Percentiles rank a stretch among this genome's conserved stretches.
These are phyloP conservation scores for Atta texana DNA, from an alignment of 1,140 invertebrate species.

Conservation along the genomic window DNA sequence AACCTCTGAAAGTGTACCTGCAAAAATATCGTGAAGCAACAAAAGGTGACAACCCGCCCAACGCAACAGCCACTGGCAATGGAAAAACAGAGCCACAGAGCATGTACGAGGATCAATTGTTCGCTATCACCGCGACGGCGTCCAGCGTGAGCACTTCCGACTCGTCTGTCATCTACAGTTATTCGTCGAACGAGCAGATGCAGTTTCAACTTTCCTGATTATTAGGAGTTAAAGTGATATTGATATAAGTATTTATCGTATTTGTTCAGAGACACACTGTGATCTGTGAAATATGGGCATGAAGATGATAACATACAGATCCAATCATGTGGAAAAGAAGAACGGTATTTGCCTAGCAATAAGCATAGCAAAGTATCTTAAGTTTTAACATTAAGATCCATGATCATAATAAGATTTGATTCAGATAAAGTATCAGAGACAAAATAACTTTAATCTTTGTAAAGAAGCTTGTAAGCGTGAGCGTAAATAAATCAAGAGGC, in stretches of 20 bases:
- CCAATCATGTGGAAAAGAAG: slow-evolving; percentile 17
- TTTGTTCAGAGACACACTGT: slow-evolving; percentile 28
- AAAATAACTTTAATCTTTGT: slow-evolving; percentile 54
- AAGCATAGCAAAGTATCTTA: slow-evolving; percentile 30
- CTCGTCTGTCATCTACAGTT: slow-evolving; percentile 85
- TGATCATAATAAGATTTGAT: slow-evolving; percentile 10
- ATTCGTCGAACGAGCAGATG: slow-evolving; percentile 84
- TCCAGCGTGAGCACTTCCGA: slow-evolving; percentile 83
- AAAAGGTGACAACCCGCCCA: slow-evolving; percentile 84
- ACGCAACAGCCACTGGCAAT: slow-evolving; percentile 73
- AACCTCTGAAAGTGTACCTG: slow-evolving; percentile 97
- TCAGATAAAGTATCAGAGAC: neutral
- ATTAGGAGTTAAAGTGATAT: slow-evolving; percentile 44
- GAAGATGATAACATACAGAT: slow-evolving; percentile 15
- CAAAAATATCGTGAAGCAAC: slow-evolving; percentile 97
- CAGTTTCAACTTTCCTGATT: slow-evolving; percentile 85
- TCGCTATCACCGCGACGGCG: slow-evolving; percentile 82
- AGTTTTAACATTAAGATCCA: slow-evolving; percentile 23
- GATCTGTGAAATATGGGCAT: slow-evolving; percentile 29
- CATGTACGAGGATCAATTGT: slow-evolving; percentile 85
- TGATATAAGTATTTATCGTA: slow-evolving; percentile 61
- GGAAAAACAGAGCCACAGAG: slow-evolving; percentile 80
- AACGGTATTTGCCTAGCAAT: slow-evolving; percentile 10
- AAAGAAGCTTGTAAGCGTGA: slow-evolving; percentile 61
- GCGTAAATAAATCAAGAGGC: slow-evolving; percentile 70